Base-by-base conservation (phyloP, 1,140 invertebrate species). In the Trachymyrmex septentrionalis region DNA sequence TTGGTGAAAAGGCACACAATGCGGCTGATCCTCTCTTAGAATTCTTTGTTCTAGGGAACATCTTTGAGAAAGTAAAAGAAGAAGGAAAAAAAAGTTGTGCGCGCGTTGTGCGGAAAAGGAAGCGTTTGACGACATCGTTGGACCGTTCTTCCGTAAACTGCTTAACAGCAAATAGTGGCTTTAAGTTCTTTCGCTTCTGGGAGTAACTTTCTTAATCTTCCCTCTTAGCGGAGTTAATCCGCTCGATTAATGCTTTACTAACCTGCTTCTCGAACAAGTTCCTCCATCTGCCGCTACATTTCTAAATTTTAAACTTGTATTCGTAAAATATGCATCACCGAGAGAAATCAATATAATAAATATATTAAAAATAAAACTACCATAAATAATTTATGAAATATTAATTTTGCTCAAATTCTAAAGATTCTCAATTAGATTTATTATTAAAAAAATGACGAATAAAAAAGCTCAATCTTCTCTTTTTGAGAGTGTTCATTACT, bases 131-230 rank as follows among this genome's bases (percentile, higher is more conserved):
- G 85, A 90, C 64, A 64, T 90, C 86, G 66, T 48, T 21, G 61
- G 64, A 30, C 85, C 73, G 72, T 76, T 90, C 66, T 80, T 88
- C 59, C 76, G 88, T 90, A 90, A 91, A 91, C 89, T 86, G 89
- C 82, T 91, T 91, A 90, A 50, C 89, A 81, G 81, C 61, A 61
- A 89, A 90, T 90, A 90, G 88, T 71, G 73, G 88, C 71, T 63
- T 61, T 66, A 77, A 85, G 87, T 88, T 91, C 75, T 86, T 91
- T 63, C 81, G 53, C 34, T 73, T 48, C 53, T 57, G 12, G 38
- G 63, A 77, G 67, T 88, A 92, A 92, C 89, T 92, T 92, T 92
- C 91, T 92, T 92, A 92, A 92, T 91, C 87, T 34, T 84, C 9
- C 82, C 88, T 87, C 91, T 92, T 91, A 92, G 88, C 69, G 27